These are phyloP conservation scores for Drosophila simulans DNA, from an alignment of 1,140 invertebrate genomes.

Conservation along the genomic window DNA sequence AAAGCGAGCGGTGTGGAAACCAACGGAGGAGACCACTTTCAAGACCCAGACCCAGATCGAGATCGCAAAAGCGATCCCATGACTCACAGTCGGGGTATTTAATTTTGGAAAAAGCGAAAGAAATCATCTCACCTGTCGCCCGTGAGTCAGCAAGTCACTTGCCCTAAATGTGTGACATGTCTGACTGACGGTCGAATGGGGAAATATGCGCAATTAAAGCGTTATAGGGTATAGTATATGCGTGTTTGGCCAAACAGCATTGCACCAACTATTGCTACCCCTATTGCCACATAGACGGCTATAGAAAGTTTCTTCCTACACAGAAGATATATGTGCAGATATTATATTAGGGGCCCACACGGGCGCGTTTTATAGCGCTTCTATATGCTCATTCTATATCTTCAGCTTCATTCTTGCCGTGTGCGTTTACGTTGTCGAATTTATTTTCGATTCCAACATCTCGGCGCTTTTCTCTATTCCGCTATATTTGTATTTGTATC, in stretches of 20 bases:
- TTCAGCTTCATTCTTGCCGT: slow-evolving; percentile 68
- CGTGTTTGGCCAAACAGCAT: slow-evolving; percentile 8
- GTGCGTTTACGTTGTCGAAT: slow-evolving; percentile 70
- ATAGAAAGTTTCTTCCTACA: slow-evolving; percentile 31
- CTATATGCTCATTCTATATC: slow-evolving; percentile 54
- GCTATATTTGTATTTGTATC: slow-evolving; percentile 37
- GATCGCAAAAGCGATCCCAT: slow-evolving; percentile 23
- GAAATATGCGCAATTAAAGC: slow-evolving; percentile 40
- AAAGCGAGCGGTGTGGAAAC: slow-evolving; percentile 44
- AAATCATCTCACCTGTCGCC: slow-evolving; percentile 60
- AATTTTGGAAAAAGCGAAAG: slow-evolving; percentile 28
- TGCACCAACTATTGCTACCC: slow-evolving; percentile 15
- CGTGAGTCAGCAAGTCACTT: slow-evolving; percentile 52
- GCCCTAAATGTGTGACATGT: slow-evolving; percentile 66
- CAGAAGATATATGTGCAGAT: slow-evolving; percentile 30
- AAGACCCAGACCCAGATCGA: slow-evolving; percentile 38
- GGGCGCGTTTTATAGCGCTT: slow-evolving; percentile 64
- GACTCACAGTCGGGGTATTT: slow-evolving; percentile 36
- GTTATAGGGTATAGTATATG: slow-evolving; percentile 1
- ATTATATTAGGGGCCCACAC: slow-evolving; percentile 54
- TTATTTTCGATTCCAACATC: slow-evolving; percentile 71
- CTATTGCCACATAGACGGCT: slow-evolving; percentile 17
- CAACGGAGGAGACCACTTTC: slow-evolving; percentile 14
- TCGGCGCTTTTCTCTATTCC: slow-evolving; percentile 33
- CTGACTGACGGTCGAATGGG: slow-evolving; percentile 1